phyloP scores from a whole-genome alignment of 2,888 invertebrate species.

The Drosophila yooni region DNA sequence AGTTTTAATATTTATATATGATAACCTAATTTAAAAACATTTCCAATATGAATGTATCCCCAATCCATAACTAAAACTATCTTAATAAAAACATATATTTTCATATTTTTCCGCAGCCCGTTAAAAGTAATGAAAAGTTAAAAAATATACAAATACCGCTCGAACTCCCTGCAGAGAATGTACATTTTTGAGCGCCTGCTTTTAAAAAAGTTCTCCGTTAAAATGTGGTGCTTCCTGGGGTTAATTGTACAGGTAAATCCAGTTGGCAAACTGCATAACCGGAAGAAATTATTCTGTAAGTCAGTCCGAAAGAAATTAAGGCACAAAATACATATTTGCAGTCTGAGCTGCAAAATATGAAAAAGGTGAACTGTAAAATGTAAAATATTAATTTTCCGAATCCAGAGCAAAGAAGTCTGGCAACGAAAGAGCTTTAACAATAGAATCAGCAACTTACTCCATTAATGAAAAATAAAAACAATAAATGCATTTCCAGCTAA shows the following conservation, averaged over 20 bases:
- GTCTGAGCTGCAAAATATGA: conserved; percentile 21
- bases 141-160: not conserved
- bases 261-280: conserved; percentile 25
- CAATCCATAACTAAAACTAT: not conserved
- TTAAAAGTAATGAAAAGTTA: not conserved
- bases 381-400: conserved; percentile 29
- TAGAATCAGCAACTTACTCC: not conserved
- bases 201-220: not conserved
- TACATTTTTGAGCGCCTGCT: not conserved
- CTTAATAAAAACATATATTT: not conserved
- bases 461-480: not conserved
- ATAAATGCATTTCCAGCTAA: not conserved
- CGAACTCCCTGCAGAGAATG: not conserved
- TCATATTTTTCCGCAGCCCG: not conserved
- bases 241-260: conserved; percentile 31
- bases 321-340: conserved; percentile 38
- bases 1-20: not conserved
- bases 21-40: not conserved
- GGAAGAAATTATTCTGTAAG: conserved; percentile 35
- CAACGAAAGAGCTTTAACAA: not conserved
- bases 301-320: conserved; percentile 36
- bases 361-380: not conserved
- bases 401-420: not conserved
- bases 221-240: conserved; percentile 5
- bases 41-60: not conserved